Evolutionary conservation across 2,888 invertebrate species (phyloP).

Genomic region (Campoplex capitator): DNA sequence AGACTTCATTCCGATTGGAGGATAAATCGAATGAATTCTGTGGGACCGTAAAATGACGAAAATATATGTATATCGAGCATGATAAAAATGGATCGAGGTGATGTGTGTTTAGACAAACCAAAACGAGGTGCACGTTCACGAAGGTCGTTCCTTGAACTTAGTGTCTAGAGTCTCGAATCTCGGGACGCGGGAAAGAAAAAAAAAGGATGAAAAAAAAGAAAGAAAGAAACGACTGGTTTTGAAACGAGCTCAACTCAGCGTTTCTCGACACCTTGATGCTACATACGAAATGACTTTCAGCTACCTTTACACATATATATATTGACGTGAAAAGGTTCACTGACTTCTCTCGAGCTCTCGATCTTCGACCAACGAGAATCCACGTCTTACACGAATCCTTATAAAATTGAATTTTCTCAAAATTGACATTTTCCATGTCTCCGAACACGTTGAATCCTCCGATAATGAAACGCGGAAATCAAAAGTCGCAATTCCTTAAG

Average conservation of each 20-base stretch:
- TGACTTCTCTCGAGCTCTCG: slow-evolving; percentile 52
- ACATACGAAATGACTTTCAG: slow-evolving; percentile 55
- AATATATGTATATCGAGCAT: slow-evolving; percentile 20
- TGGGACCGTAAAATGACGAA: neutral
- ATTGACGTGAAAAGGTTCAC: slow-evolving; percentile 44
- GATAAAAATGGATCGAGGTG: slow-evolving; percentile 34
- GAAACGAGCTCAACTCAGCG: slow-evolving; percentile 49
- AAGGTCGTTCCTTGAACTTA: slow-evolving; percentile 78
- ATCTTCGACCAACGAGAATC: slow-evolving; percentile 25
- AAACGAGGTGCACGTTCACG: slow-evolving; percentile 67
- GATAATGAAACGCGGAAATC: neutral
- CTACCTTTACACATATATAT: slow-evolving; percentile 14
- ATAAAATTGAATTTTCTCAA: slow-evolving; percentile 32
- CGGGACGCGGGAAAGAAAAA: slow-evolving; percentile 51
- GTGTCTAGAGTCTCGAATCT: slow-evolving; percentile 49
- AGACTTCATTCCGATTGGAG: neutral
- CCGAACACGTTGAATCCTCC: neutral
- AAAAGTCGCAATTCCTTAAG: neutral
- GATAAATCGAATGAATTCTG: neutral
- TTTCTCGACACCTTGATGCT: slow-evolving; percentile 58
- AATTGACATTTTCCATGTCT: neutral
- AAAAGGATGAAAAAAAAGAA: slow-evolving; percentile 31
- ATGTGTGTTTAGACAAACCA: slow-evolving; percentile 46
- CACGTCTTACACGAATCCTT: slow-evolving; percentile 32
- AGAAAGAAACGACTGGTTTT: slow-evolving; percentile 58